These are phyloP conservation scores for Hirtodrosophila histrioides DNA, from an alignment of 2,888 invertebrate genomes.

Conservation along the genomic window DNA sequence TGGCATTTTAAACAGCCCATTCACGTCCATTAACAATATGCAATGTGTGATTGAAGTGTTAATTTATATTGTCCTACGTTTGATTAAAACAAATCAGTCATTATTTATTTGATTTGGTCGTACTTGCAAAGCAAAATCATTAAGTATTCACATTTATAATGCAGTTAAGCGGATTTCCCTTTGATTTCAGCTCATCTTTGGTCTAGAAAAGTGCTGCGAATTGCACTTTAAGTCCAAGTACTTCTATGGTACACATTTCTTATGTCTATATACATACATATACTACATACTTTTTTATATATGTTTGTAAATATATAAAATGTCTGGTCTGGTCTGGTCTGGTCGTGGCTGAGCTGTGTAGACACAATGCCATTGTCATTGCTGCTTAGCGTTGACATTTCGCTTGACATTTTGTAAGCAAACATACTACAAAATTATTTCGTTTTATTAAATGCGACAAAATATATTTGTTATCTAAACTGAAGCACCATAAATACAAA, in stretches of 20 bases:
- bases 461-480: slow-evolving; percentile 59
- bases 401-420: slow-evolving; percentile 53
- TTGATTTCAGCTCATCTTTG: not conserved
- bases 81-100: slow-evolving; percentile 3
- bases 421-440: slow-evolving; percentile 43
- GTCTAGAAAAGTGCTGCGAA: too few species aligned
- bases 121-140: not conserved
- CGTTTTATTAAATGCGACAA: slow-evolving; percentile 57
- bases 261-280: not conserved
- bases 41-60: slow-evolving; percentile 11
- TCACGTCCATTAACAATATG: slow-evolving; percentile 19
- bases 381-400: slow-evolving; percentile 34
- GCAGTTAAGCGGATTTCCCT: not conserved
- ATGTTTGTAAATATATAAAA: slow-evolving; percentile 8
- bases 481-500: slow-evolving; percentile 20
- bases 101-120: slow-evolving; percentile 12
- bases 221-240: too few species aligned
- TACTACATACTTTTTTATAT: not conserved
- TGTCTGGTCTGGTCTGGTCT: slow-evolving; percentile 24
- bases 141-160: too few species aligned
- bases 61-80: slow-evolving; percentile 33
- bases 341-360: slow-evolving; percentile 10
- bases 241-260: not conserved
- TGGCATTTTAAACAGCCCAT: slow-evolving; percentile 56
- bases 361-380: slow-evolving; percentile 39